Evolutionary conservation across 2,888 invertebrate species (phyloP).

Genomic region (Syrphus vitripennis): DNA sequence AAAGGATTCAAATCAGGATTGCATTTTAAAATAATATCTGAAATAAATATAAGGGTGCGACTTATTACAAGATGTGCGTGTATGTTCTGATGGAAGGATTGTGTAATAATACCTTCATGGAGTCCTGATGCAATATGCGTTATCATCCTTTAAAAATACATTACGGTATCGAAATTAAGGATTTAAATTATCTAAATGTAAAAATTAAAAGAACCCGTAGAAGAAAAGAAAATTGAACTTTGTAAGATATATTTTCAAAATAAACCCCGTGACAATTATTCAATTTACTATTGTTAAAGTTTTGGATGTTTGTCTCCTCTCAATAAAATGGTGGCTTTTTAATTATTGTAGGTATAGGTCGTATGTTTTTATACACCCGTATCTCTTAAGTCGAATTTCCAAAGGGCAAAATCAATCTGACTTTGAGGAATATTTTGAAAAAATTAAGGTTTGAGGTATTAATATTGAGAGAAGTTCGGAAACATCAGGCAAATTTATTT

Average conservation of each 20-base stretch:
- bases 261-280: neutral
- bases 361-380: no score
- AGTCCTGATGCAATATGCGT: neutral
- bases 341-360: no score
- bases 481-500: no score
- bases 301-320: no score
- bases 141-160: neutral
- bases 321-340: no score
- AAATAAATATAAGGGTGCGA: conserved; percentile 45
- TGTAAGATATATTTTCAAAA: neutral
- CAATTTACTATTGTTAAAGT: neutral
- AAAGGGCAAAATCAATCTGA: no score
- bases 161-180: neutral
- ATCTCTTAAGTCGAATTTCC: no score
- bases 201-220: neutral
- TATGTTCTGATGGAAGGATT: neutral
- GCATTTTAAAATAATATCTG: conserved; percentile 7
- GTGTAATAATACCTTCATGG: conserved; percentile 24
- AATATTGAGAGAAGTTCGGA: no score
- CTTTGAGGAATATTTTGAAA: no score
- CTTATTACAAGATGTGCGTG: neutral
- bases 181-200: neutral
- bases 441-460: no score
- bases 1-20: conserved; percentile 10
- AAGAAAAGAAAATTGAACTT: neutral